A percentile compares a stretch with the other conserved stretches of the same genome.
Conservation (phyloP, 2,797 vertebrate genomes). For the Geotrypetes seraphini region DNA sequence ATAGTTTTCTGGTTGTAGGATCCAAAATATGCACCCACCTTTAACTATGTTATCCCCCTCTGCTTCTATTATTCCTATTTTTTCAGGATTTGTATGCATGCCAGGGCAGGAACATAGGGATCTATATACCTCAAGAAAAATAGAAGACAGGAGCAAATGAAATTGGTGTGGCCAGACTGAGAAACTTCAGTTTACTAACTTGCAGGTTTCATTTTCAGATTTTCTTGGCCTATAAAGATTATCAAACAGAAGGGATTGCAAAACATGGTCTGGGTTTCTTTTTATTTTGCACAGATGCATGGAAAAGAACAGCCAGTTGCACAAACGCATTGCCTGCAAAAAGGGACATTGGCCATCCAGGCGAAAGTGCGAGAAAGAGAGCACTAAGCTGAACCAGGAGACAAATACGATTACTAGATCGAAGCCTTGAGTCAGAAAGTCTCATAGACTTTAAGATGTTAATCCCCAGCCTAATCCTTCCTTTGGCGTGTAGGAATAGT, state of each 20-base stretch:
- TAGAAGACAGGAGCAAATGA: too few relatives aligned
- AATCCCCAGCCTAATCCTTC: constrained; percentile 70
- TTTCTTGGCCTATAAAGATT: constrained; percentile 52
- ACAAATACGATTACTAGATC: constrained; percentile 73
- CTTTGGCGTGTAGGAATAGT: constrained; percentile 72
- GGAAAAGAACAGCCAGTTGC: constrained; percentile 51
- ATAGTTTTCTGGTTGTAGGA: too few relatives aligned
- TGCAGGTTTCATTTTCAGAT: too few relatives aligned
- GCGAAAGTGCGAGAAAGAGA: constrained; percentile 49
- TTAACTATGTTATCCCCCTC: too few relatives aligned
- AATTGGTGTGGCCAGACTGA: too few relatives aligned
- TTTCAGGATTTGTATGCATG: too few relatives aligned
- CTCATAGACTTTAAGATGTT: constrained; percentile 75
- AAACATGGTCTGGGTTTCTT: too few relatives aligned
- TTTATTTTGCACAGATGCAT: constrained; percentile 39
- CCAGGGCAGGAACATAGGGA: constrained; percentile 10
- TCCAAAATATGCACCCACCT: too few relatives aligned
- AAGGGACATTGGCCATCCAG: constrained; percentile 56
- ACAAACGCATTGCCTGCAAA: constrained; percentile 52
- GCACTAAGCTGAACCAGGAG: constrained; percentile 67
- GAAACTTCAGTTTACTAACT: too few relatives aligned
- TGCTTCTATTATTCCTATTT: too few relatives aligned
- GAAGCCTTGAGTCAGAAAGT: constrained; percentile 74
- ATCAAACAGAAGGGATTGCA: too few relatives aligned
- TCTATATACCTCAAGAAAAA: constrained; percentile 27